A percentile compares a stretch with the other conserved stretches of the same genome.
Evolutionary conservation across 2,797 vertebrate genomes (phyloP).

Genomic region (Periophthalmus magnuspinnatus): DNA sequence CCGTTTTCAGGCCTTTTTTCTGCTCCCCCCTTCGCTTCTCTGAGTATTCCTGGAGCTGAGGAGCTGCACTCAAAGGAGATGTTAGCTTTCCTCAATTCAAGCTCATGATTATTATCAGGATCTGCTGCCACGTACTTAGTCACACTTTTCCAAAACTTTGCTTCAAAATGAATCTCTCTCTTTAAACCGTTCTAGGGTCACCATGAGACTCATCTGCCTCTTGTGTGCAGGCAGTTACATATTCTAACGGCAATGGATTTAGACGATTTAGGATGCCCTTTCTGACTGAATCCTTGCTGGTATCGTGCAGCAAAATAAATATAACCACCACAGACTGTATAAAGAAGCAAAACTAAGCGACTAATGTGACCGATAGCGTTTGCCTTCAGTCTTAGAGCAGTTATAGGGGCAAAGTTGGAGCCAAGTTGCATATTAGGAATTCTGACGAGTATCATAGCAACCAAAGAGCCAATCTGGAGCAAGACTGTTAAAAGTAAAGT

Average conservation of each 20-base stretch:
- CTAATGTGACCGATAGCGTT: no score
- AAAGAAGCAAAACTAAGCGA: no score
- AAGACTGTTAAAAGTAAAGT: no score
- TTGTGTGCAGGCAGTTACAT: background rate
- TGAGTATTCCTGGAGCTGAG: constrained; percentile 69
- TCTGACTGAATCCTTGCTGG: background rate
- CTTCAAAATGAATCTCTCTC: constrained; percentile 27
- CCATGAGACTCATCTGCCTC: background rate
- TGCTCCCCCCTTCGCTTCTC: constrained; percentile 41
- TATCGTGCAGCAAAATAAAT: background rate
- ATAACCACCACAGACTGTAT: background rate
- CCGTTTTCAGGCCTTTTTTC: constrained; percentile 67
- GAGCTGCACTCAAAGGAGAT: constrained; percentile 74
- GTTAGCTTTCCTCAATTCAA: constrained; percentile 70
- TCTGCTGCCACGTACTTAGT: constrained; percentile 67
- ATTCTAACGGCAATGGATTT: background rate
- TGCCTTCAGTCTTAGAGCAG: no score
- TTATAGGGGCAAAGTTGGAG: no score
- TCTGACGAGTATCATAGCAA: no score
- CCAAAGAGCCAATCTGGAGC: no score
- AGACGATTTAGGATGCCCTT: background rate
- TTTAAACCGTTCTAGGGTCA: background rate
- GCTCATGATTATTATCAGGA: constrained; percentile 72
- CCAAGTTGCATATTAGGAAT: no score
- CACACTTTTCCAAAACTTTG: constrained; percentile 61